These are phyloP conservation scores for Unio delphinus DNA, from an alignment of 2,888 invertebrate genomes.

Conservation along the genomic window DNA sequence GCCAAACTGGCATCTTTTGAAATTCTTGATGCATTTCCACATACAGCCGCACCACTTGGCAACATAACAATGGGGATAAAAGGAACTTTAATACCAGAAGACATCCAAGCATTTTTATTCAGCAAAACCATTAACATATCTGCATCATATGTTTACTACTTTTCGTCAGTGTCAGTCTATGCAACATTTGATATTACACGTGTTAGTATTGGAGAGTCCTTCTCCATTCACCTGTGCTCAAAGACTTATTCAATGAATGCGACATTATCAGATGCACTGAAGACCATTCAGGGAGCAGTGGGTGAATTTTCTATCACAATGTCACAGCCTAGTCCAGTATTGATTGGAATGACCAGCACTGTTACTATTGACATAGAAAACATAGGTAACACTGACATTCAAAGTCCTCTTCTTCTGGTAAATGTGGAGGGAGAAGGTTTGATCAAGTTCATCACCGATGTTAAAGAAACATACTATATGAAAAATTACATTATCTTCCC, in stretches of 20 bases:
- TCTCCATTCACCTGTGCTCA: conserved; percentile 2
- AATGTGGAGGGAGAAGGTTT: conserved; percentile 8
- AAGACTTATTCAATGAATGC: neutral
- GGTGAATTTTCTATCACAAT: conserved; percentile 9
- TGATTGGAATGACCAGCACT: conserved; percentile 11
- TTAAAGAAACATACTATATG: neutral
- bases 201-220: neutral
- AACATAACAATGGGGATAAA: conserved; percentile 15
- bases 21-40: conserved; percentile 14
- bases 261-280: neutral
- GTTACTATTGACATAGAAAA: conserved; percentile 14
- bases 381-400: conserved; percentile 18
- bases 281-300: conserved; percentile 7
- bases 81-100: conserved; percentile 19
- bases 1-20: conserved; percentile 22
- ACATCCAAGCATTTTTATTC: conserved; percentile 6
- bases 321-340: conserved; percentile 4
- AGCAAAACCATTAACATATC: conserved; percentile 2
- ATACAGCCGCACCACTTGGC: conserved; percentile 2
- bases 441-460: conserved; percentile 8
- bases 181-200: conserved; percentile 17
- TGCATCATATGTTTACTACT: conserved; percentile 4
- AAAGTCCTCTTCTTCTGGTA: conserved; percentile 10
- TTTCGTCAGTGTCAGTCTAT: conserved; percentile 17
- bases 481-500: conserved; percentile 11